These are phyloP conservation scores for Spea hammondii DNA, from an alignment of 2,797 vertebrate species.

Conservation along the genomic window DNA sequence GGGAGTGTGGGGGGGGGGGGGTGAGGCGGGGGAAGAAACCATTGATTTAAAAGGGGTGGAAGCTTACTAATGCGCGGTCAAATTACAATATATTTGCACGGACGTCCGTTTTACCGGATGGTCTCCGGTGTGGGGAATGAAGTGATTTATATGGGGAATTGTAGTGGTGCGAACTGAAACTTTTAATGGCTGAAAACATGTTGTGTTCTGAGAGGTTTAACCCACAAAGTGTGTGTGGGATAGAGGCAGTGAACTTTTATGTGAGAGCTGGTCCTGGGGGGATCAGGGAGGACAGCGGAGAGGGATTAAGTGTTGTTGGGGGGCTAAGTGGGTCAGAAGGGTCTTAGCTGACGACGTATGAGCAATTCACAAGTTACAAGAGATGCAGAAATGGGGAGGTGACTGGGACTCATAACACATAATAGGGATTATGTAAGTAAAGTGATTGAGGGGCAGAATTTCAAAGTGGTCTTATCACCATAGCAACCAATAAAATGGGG, in stretches of 20 bases:
- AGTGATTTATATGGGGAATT: too few species aligned
- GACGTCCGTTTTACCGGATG: neutral
- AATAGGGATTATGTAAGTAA: too few species aligned
- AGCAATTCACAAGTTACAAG: too few species aligned
- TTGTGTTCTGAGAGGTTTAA: neutral
- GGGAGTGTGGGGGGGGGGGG: slow-evolving; percentile 3
- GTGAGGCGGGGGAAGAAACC: slow-evolving; percentile 35
- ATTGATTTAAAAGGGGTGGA: slow-evolving; percentile 17
- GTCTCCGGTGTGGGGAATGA: too few species aligned
- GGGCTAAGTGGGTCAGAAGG: neutral
- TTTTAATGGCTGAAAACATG: too few species aligned
- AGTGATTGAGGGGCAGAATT: too few species aligned
- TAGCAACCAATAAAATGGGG: too few species aligned
- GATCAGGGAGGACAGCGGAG: neutral
- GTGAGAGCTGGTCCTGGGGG: neutral
- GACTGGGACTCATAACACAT: too few species aligned
- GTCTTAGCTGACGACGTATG: too few species aligned
- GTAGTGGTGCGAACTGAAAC: too few species aligned
- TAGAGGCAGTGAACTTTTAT: slow-evolving; percentile 6
- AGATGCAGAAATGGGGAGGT: too few species aligned
- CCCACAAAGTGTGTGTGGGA: neutral
- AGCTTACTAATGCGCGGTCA: neutral
- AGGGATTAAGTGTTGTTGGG: neutral
- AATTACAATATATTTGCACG: neutral
- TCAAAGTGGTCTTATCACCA: too few species aligned